Percentiles rank a stretch among this genome's conserved stretches.
Evolutionary conservation across 2,797 vertebrate species (phyloP).

Genomic region (Pogonophryne albipinna): DNA sequence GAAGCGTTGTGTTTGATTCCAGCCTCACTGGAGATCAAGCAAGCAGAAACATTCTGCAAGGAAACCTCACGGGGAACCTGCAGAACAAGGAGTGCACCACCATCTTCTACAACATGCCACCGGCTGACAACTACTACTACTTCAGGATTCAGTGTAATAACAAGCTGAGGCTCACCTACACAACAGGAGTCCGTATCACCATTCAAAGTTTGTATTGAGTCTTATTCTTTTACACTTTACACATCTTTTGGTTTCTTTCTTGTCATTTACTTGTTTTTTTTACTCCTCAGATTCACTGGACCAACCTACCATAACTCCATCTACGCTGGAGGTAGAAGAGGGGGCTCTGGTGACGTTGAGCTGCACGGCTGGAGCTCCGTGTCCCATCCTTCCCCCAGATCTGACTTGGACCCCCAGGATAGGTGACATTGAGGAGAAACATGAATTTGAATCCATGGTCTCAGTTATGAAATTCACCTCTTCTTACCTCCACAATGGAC

Average conservation of each 20-base stretch:
- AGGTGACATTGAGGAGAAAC: too few relatives aligned
- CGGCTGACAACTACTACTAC: conserved; percentile 51
- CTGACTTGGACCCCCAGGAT: too few relatives aligned
- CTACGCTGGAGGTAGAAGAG: conserved; percentile 63
- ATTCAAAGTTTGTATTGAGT: conserved; percentile 49
- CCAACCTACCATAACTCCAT: conserved; percentile 59
- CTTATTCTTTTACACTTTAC: accelerated
- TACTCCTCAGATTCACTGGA: conserved; percentile 61
- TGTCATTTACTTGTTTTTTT: not conserved
- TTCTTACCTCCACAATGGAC: too few relatives aligned
- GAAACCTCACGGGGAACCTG: conserved; percentile 69
- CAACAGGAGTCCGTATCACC: conserved; percentile 36
- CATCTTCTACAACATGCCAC: conserved; percentile 66
- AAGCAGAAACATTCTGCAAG: not conserved
- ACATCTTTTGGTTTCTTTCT: not conserved
- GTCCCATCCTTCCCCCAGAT: too few relatives aligned
- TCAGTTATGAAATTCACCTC: too few relatives aligned
- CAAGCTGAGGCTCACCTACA: conserved; percentile 60
- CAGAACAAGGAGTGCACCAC: conserved; percentile 74
- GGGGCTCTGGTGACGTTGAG: conserved; percentile 30
- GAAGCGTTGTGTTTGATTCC: conserved; percentile 69
- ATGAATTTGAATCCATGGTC: too few relatives aligned
- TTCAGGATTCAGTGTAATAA: conserved; percentile 76
- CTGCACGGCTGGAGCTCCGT: too few relatives aligned
- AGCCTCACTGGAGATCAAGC: conserved; percentile 45